Evolutionary conservation across 2,113 vertebrate genomes (phyloP).

Genomic region (Epinephelus lanceolatus): DNA sequence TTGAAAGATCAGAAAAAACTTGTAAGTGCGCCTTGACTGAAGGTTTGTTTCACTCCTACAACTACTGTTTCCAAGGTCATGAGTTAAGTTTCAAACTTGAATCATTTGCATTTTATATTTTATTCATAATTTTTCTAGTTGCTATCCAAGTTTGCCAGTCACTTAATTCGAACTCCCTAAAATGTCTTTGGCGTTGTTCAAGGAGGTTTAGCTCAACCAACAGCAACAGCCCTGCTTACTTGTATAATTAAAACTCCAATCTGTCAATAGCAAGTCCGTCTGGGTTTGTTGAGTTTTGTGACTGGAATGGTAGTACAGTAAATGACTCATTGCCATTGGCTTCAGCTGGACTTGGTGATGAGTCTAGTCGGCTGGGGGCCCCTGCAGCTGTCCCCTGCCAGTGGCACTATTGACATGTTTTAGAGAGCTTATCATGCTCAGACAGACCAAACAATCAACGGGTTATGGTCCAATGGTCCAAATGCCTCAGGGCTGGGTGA

Average conservation of each 20-base stretch:
- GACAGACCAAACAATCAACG: constrained; percentile 52
- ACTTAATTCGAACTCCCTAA: neutral
- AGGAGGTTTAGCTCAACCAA: constrained; percentile 50
- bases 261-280: constrained; percentile 17
- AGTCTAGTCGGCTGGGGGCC: constrained; percentile 13
- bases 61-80: too few relatives aligned
- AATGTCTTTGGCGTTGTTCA: neutral
- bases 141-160: neutral
- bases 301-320: neutral
- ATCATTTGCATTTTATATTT: too few relatives aligned
- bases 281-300: constrained; percentile 3
- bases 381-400: constrained; percentile 42
- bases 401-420: constrained; percentile 50
- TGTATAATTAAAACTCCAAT: constrained; percentile 27
- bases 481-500: constrained; percentile 23
- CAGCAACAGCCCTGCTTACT: neutral
- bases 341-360: constrained; percentile 26
- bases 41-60: too few relatives aligned
- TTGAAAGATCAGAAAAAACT: too few relatives aligned
- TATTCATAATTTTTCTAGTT: neutral
- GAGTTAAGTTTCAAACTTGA: too few relatives aligned
- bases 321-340: constrained; percentile 31
- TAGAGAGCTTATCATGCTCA: constrained; percentile 56
- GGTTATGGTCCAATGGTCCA: constrained; percentile 11
- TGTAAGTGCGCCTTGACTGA: too few relatives aligned